Evolutionary conservation across 2,888 invertebrate genomes (phyloP), one percentile per base, ranked within the genome.

Genomic region (Plemyria rubiginata): DNA sequence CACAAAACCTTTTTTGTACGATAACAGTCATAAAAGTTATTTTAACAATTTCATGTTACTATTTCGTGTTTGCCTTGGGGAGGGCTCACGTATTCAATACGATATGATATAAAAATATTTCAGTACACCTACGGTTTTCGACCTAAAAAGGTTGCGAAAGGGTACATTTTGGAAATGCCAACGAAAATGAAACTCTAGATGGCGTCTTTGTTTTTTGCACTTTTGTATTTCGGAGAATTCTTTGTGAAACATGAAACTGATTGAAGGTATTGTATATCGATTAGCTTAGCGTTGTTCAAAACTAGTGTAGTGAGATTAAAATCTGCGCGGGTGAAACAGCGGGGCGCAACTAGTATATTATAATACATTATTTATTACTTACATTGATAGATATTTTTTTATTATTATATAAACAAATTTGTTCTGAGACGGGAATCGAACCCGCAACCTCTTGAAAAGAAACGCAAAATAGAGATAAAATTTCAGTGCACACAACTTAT

Each of bases 11-110:
- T 22, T 16, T 16, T 11, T 16, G 16, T 4, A 13, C 60, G 50
- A 40, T 46, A 55, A 49, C 53, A 22, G 45, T 29, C 51, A 28
- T 53, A 60, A n/a, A n/a, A 60, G 53, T 22, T 60, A 60, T 60
- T 65, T 61, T 68, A 64, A 70, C 64, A 67, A 62, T 58, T 54
- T 66, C 58, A 60, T 64, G 54, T 66, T 58, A 57, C 62, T 65
- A 66, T 65, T 62, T 60, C 60, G 51, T 52, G 54, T 51, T 59
- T 53, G 50, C 62, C 54, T 43, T n/a, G 12, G 54, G 40, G 59
- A 58, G 6, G 9, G 28, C 62, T 52, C 65, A 66, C 68, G 66
- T 54, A 48, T 54, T 49, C 63, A 63, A 60, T 62, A 63, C 56
- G 63, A 64, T 65, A 62, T 48, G 48, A 61, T 68, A 66, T 63